Evolutionary conservation across 2,113 vertebrate species (phyloP).

Genomic region (Bufo bufo): DNA sequence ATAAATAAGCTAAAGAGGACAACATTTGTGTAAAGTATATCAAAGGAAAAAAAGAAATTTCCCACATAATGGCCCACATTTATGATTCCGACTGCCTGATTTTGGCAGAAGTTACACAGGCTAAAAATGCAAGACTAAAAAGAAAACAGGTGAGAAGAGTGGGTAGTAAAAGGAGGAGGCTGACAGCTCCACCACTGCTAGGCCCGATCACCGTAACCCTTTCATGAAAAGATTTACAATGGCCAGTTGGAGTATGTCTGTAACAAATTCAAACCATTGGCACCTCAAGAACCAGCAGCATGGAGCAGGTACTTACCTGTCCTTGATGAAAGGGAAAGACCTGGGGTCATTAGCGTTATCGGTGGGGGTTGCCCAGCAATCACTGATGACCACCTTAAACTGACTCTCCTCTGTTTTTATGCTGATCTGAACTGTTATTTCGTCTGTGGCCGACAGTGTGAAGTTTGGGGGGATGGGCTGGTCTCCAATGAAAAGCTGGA

Average conservation of each 20-base stretch:
- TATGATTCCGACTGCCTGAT: too few relatives aligned
- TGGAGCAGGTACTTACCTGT: conserved; percentile 72
- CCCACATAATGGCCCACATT: too few relatives aligned
- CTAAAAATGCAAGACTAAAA: too few relatives aligned
- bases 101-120: too few relatives aligned
- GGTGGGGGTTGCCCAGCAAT: conserved; percentile 87
- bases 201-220: too few relatives aligned
- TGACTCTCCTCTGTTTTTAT: conserved; percentile 74
- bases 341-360: conserved; percentile 65
- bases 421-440: conserved; percentile 80
- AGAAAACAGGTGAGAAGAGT: neutral
- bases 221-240: neutral
- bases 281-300: neutral
- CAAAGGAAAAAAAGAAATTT: too few relatives aligned
- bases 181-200: neutral
- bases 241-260: neutral
- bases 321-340: conserved; percentile 76
- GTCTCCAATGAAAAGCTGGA: conserved; percentile 80
- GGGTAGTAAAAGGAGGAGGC: too few relatives aligned
- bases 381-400: conserved; percentile 81
- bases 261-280: neutral
- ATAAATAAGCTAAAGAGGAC: too few relatives aligned
- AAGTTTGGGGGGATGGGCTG: conserved; percentile 77
- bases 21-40: too few relatives aligned
- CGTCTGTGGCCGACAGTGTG: conserved; percentile 76